Evolutionary conservation across 2,113 vertebrate species (phyloP).

Genomic region (Lutjanus erythropterus): DNA sequence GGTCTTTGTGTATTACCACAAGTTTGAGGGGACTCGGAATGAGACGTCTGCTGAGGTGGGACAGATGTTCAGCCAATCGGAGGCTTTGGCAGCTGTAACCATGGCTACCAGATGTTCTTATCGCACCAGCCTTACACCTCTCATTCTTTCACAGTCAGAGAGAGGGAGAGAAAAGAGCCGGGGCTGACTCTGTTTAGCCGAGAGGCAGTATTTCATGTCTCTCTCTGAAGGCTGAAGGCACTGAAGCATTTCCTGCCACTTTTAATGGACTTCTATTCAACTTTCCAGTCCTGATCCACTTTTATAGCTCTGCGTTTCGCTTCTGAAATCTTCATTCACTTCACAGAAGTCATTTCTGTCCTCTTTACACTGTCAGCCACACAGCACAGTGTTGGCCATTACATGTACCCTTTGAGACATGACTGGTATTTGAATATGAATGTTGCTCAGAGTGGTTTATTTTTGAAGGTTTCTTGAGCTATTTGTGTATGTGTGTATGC

Average conservation of each 20-base stretch:
- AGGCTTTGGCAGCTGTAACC: conserved; percentile 47
- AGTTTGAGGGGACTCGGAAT: conserved; percentile 41
- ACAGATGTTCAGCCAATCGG: conserved; percentile 54
- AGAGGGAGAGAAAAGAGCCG: conserved; percentile 41
- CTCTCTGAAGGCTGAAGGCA: conserved; percentile 54
- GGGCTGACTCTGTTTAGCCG: conserved; percentile 40
- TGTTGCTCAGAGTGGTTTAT: conserved; percentile 45
- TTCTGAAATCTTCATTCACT: conserved; percentile 61
- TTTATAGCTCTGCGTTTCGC: conserved; percentile 57
- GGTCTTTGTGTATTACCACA: conserved; percentile 13
- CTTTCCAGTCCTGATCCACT: conserved; percentile 60
- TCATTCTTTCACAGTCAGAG: conserved; percentile 46
- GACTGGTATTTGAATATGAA: conserved; percentile 60
- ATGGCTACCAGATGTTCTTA: conserved; percentile 68
- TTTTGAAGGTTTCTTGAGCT: conserved; percentile 38
- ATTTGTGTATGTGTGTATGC: neutral
- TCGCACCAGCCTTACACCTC: conserved; percentile 43
- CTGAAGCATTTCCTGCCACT: conserved; percentile 67
- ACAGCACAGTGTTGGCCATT: conserved; percentile 31
- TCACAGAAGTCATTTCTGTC: conserved; percentile 53
- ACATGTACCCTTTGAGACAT: conserved; percentile 30
- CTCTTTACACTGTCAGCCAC: conserved; percentile 38
- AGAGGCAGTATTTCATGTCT: conserved; percentile 55
- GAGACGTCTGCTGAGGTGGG: conserved; percentile 38
- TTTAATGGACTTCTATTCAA: conserved; percentile 76